Evolutionary conservation across 2,113 vertebrate species (phyloP), one percentile per base, ranked within the genome.

Genomic region (Crotalus tigris): DNA sequence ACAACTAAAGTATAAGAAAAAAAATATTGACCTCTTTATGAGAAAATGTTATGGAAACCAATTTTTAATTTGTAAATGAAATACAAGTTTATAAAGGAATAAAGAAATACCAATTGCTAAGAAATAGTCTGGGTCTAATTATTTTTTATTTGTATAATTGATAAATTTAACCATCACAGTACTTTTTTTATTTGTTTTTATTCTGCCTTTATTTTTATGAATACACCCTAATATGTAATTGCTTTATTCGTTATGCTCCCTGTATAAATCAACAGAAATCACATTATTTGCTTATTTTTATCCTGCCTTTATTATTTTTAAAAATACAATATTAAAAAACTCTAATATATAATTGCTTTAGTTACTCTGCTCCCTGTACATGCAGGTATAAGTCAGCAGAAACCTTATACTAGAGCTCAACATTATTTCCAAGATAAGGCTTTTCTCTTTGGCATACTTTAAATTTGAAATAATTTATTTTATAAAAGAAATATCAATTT

Each of bases 51-150:
- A 85, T 85, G 11, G 85, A 58, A 81, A 91, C 23, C 49, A 75
- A 39, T 85, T 91, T 85, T 91, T 57, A n/a, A 91, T 81, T 17
- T 90, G 90, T 85, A 91, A 91, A 11, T 33, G 39, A 91, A 13
- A 12, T 19, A 46, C 39, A 49, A 29, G 4, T 91, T 86, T 46
- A 49, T 44, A 49, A 53, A 11, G 12, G 55, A 91, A 91, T 91
- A 91, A 91, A 91, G 19, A 54, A 11, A 91, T 81, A 86, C 21
- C 26, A 59, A 24, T 91, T 85, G 85, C 23, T 55, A 91, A 90
- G 49, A 69, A 69, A 91, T 49, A 44, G 17, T 44, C 33, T 49
- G 19, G 3, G 2, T 57, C 44, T 46, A 4, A 89, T 64, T 88
- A n/a, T 81, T 39, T 44, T 81, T 81, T 3, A 81, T 81, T 55